These are phyloP conservation scores for Gandaritis pyraliata DNA, from an alignment of 2,888 invertebrate species.

Conservation along the genomic window DNA sequence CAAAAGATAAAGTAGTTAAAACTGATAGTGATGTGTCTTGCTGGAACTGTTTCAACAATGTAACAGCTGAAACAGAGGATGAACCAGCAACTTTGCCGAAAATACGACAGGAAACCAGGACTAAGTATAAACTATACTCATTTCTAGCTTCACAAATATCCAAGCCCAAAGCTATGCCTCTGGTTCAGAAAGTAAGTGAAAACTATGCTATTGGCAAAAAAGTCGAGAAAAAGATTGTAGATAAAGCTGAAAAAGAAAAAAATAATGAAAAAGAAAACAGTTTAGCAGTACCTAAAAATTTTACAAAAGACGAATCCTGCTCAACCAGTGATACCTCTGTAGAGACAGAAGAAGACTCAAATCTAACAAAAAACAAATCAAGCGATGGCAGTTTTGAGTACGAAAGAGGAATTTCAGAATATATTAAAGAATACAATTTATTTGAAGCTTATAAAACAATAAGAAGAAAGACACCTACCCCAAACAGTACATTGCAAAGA, in stretches of 20 bases:
- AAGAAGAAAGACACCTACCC: constrained; percentile 39
- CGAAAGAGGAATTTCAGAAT: constrained; percentile 38
- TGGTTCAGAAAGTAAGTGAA: constrained; percentile 71
- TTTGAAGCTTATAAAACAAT: constrained; percentile 44
- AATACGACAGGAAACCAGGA: constrained; percentile 62
- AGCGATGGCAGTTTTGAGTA: constrained; percentile 27
- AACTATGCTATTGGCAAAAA: constrained; percentile 66
- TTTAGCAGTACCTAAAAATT: neutral
- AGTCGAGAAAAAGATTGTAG: constrained; percentile 60
- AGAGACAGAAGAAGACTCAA: constrained; percentile 29
- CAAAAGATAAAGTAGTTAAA: constrained; percentile 43
- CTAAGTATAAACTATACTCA: constrained; percentile 69
- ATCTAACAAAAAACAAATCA: constrained; percentile 21
- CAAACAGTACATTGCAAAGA: constrained; percentile 35
- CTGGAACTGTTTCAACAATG: constrained; percentile 70
- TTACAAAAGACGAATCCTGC: neutral
- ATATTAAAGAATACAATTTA: constrained; percentile 42
- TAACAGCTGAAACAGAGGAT: constrained; percentile 48
- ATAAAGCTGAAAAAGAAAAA: constrained; percentile 39
- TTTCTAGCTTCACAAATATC: constrained; percentile 67
- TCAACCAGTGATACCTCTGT: constrained; percentile 20
- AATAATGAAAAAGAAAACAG: constrained; percentile 20
- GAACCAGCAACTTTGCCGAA: constrained; percentile 56
- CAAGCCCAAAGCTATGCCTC: constrained; percentile 65
- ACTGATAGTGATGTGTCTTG: constrained; percentile 61